These are phyloP conservation scores for Eugnorisma glareosa DNA, from an alignment of 2,888 invertebrate species.

Conservation along the genomic window DNA sequence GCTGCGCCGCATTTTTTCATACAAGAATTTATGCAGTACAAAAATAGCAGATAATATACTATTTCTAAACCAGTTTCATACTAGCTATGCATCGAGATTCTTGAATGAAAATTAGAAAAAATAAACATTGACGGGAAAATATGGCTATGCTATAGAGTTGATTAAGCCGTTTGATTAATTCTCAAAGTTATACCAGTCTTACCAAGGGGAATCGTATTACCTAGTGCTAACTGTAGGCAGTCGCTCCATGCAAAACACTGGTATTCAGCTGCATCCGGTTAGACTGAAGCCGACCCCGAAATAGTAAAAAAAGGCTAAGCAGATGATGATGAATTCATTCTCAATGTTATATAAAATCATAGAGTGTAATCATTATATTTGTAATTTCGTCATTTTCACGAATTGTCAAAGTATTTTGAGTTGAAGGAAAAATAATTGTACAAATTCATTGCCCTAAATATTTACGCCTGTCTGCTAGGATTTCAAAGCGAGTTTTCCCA, in stretches of 20 bases:
- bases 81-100: constrained; percentile 48
- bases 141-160: constrained; percentile 14
- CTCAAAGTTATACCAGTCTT: too few relatives aligned
- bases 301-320: too few relatives aligned
- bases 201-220: too few relatives aligned
- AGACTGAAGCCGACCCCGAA: too few relatives aligned
- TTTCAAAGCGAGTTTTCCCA: constrained; percentile 8
- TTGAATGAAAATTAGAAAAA: constrained; percentile 63
- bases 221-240: too few relatives aligned
- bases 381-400: background rate
- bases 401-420: constrained; percentile 2
- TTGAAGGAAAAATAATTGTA: background rate
- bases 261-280: too few relatives aligned
- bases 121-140: constrained; percentile 42
- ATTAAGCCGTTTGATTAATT: background rate
- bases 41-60: constrained; percentile 64
- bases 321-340: background rate
- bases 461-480: background rate
- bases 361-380: background rate
- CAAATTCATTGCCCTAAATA: constrained; percentile 20
- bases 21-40: constrained; percentile 54
- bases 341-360: constrained; percentile 1
- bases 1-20: constrained; percentile 52
- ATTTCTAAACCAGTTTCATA: constrained; percentile 63
- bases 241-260: background rate